Evolutionary conservation across 2,797 vertebrate genomes (phyloP).

Genomic region (Etheostoma perlongum): DNA sequence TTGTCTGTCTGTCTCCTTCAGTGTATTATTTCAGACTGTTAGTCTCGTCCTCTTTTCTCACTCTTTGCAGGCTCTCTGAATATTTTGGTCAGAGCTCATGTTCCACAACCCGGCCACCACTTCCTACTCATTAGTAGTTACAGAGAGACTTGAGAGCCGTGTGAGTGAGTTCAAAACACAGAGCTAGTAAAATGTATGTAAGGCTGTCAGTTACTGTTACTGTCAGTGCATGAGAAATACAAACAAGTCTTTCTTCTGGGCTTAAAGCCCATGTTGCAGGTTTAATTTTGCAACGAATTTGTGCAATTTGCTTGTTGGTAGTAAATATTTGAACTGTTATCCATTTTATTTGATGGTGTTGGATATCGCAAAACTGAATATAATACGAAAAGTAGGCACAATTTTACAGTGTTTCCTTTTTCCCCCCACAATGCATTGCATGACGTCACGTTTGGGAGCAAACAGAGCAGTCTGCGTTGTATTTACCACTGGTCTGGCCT

Average conservation of each 20-base stretch:
- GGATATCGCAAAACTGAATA: too few species aligned
- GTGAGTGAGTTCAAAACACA: constrained; percentile 29
- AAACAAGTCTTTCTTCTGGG: constrained; percentile 9
- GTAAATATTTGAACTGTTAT: too few species aligned
- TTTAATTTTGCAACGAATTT: too few species aligned
- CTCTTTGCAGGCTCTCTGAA: constrained; percentile 8
- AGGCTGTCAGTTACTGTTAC: not conserved
- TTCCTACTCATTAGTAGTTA: constrained; percentile 47
- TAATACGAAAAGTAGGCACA: too few species aligned
- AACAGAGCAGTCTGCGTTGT: too few species aligned
- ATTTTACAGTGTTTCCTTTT: too few species aligned
- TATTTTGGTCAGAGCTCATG: constrained; percentile 41
- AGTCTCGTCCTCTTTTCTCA: constrained; percentile 5
- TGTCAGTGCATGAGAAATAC: constrained; percentile 19
- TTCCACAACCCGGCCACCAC: constrained; percentile 32
- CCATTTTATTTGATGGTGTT: too few species aligned
- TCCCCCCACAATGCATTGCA: too few species aligned
- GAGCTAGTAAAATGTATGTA: constrained; percentile 11
- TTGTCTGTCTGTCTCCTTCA: constrained; percentile 1
- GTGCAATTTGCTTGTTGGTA: too few species aligned
- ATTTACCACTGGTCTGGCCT: too few species aligned
- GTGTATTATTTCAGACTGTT: constrained; percentile 21
- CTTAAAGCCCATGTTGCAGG: not conserved
- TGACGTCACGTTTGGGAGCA: too few species aligned
- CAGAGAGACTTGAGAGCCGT: constrained; percentile 49